phyloP scores from a whole-genome alignment of 2,797 vertebrate genomes.

The Poeciliopsis turneri region DNA sequence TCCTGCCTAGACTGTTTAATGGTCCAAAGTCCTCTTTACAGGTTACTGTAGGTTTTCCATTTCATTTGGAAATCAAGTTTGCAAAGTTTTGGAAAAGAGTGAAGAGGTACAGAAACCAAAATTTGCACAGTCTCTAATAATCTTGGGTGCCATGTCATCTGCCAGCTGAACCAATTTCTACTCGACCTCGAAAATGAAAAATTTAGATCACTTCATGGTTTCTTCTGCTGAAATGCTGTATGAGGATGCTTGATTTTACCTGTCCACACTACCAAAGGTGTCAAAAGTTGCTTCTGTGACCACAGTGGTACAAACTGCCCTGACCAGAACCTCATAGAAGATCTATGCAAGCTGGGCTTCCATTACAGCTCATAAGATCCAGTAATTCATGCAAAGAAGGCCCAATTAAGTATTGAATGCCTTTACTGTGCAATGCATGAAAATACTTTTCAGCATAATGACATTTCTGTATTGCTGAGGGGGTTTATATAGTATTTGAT shows the following conservation, averaged over 20 bases:
- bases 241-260: neutral
- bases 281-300: neutral
- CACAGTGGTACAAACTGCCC: neutral
- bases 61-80: neutral
- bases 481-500: neutral
- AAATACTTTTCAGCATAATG: neutral
- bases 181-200: neutral
- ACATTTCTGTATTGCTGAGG: neutral
- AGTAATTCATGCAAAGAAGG: neutral
- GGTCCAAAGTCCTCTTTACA: neutral
- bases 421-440: neutral
- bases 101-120: neutral
- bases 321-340: neutral
- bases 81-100: neutral
- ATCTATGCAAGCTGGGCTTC: neutral
- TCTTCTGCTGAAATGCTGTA: neutral
- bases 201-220: neutral
- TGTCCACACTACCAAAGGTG: neutral
- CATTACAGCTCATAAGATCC: neutral
- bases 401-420: neutral
- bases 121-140: neutral
- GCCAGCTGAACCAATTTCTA: neutral
- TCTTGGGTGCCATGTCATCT: neutral
- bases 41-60: neutral
- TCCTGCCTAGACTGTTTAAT: neutral